Percentiles rank a stretch among this genome's conserved stretches.
These are phyloP conservation scores for Sinocyclocheilus anshuiensis DNA, from an alignment of 2,113 vertebrate genomes.

Conservation along the genomic window DNA sequence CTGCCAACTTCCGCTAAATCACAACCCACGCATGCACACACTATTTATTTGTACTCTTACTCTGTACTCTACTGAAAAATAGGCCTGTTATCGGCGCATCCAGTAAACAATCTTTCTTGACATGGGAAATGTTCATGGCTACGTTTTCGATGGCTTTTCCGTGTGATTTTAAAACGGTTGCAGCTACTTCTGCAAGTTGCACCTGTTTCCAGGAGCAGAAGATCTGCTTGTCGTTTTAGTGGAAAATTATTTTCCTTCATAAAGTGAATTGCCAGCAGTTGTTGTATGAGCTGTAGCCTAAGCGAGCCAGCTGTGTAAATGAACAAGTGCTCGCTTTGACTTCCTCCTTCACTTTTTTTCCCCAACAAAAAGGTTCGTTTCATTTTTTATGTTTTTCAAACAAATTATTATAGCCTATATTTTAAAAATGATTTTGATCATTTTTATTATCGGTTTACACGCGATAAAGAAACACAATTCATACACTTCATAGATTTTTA, in stretches of 20 bases:
- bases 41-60: neutral
- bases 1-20: neutral
- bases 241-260: slow-evolving; percentile 16
- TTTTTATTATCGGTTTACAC: neutral
- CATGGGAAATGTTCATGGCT: neutral
- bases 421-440: neutral
- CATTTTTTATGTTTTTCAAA: neutral
- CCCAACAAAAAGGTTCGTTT: neutral
- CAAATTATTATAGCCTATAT: neutral
- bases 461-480: neutral
- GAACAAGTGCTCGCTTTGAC: slow-evolving; percentile 15
- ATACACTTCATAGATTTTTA: neutral
- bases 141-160: neutral
- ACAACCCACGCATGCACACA: neutral
- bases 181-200: neutral
- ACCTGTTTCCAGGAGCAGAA: slow-evolving; percentile 31
- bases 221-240: slow-evolving; percentile 13
- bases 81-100: neutral
- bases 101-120: neutral
- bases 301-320: slow-evolving; percentile 7
- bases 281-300: neutral
- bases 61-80: neutral
- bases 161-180: neutral
- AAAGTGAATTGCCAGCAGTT: neutral
- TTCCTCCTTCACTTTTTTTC: neutral